phyloP scores from a whole-genome alignment of 2,888 invertebrate species.

The Dasysyrphus tricinctus region DNA sequence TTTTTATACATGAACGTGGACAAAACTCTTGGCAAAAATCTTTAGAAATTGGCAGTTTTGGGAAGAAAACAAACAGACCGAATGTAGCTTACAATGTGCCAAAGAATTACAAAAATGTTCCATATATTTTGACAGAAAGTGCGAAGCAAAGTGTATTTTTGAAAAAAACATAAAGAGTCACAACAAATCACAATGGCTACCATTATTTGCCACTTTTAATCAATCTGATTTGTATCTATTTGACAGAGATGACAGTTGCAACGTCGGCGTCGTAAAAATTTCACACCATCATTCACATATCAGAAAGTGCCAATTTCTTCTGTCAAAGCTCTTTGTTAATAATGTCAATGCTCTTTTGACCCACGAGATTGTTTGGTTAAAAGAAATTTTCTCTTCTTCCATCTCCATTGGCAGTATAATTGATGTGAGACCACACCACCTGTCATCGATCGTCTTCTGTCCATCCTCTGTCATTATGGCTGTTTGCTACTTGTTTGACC shows the following conservation, averaged over 20 bases:
- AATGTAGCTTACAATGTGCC: too few species aligned
- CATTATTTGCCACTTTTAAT: neutral
- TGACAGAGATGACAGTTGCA: neutral
- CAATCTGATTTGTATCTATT: neutral
- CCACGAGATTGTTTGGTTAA: neutral
- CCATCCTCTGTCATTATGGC: constrained; percentile 40
- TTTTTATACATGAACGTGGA: too few species aligned
- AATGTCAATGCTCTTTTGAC: constrained; percentile 8
- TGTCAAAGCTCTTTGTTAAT: neutral
- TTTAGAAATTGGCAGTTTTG: too few species aligned
- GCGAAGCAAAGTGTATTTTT: too few species aligned
- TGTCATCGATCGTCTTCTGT: constrained; percentile 45
- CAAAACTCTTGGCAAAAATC: too few species aligned
- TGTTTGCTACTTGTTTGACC: constrained; percentile 50
- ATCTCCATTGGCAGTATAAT: constrained; percentile 24
- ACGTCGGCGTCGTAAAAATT: neutral
- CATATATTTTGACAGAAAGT: too few species aligned
- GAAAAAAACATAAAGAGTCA: too few species aligned
- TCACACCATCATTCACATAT: neutral
- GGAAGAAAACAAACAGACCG: too few species aligned
- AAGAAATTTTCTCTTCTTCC: constrained; percentile 11
- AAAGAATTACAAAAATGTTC: too few species aligned
- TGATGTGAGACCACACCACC: constrained; percentile 31
- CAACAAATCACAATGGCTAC: too few species aligned
- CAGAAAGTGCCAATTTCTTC: neutral